Percentiles rank a stretch among this genome's conserved stretches.
Conservation (phyloP, 1,140 invertebrate species). For the Dendrolimus punctatus region DNA sequence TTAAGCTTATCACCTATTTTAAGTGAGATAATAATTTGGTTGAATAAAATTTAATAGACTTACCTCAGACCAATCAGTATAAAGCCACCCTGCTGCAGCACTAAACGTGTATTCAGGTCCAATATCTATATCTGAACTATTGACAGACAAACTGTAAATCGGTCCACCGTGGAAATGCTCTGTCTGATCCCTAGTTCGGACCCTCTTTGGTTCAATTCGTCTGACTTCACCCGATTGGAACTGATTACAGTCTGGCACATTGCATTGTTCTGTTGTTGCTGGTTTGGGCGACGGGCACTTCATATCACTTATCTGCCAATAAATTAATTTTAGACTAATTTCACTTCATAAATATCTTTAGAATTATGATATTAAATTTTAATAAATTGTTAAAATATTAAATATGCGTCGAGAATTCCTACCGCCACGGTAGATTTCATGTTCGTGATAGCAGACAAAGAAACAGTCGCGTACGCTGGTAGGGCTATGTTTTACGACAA, state of each 20-base stretch:
- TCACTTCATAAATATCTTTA: no score
- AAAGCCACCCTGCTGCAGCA: slow-evolving; percentile 43
- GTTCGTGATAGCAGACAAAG: no score
- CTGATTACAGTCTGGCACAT: slow-evolving; percentile 40
- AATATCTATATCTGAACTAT: slow-evolving; percentile 39
- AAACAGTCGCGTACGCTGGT: no score
- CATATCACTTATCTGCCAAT: slow-evolving; percentile 48
- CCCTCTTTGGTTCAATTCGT: slow-evolving; percentile 24
- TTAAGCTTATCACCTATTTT: no score
- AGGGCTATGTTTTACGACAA: no score
- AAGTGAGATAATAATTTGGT: no score
- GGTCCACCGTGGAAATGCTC: slow-evolving; percentile 54
- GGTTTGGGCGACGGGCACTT: slow-evolving; percentile 52
- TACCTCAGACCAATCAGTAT: slow-evolving; percentile 61
- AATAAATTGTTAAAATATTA: no score
- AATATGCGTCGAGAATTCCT: no score
- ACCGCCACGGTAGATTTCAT: no score
- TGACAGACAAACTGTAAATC: slow-evolving; percentile 48
- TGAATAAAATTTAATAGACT: slow-evolving; percentile 1
- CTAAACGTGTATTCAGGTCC: slow-evolving; percentile 53
- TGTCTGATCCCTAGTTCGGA: slow-evolving; percentile 26
- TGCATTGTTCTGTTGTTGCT: slow-evolving; percentile 39
- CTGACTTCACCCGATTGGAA: slow-evolving; percentile 18
- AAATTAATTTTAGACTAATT: background rate
- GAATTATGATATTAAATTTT: no score